phyloP scores from a whole-genome alignment of 2,888 invertebrate species.

The Entomobrya proxima region DNA sequence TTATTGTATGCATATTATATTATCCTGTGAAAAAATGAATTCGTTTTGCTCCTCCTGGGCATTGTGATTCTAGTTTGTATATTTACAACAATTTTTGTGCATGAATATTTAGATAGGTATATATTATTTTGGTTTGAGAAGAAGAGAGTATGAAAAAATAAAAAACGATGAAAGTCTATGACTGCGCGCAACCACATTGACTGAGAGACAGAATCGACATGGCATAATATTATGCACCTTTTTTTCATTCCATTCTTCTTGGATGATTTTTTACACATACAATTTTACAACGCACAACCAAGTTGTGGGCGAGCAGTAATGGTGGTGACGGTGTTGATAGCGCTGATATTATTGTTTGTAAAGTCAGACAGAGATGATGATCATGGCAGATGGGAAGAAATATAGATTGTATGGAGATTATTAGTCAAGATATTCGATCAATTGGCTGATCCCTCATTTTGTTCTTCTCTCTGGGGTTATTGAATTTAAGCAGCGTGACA shows the following conservation, averaged over 20 bases:
- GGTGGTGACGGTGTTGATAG: background rate
- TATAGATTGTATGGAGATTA: conserved; percentile 53
- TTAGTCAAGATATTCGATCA: conserved; percentile 41
- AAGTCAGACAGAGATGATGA: background rate
- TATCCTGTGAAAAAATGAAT: conserved; percentile 7
- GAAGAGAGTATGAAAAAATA: no score
- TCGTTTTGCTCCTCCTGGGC: conserved; percentile 23
- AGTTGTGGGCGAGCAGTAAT: conserved; percentile 33
- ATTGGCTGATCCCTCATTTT: conserved; percentile 40
- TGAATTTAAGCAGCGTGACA: conserved; percentile 40
- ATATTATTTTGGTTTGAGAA: no score
- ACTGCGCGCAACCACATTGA: no score
- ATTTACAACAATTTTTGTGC: no score
- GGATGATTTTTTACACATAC: background rate
- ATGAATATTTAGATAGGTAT: no score
- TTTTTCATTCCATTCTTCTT: background rate
- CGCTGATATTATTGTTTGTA: background rate
- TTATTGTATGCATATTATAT: background rate
- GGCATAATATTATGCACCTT: background rate
- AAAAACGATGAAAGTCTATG: no score
- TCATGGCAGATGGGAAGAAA: conserved; percentile 9
- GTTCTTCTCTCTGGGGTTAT: conserved; percentile 36
- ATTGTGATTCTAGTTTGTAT: background rate
- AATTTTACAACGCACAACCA: conserved; percentile 3
- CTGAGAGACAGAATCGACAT: no score